A percentile compares a stretch with the other conserved stretches of the same genome.
Evolutionary conservation across 2,797 vertebrate genomes (phyloP).

Genomic region (Benthosema pterotum): DNA sequence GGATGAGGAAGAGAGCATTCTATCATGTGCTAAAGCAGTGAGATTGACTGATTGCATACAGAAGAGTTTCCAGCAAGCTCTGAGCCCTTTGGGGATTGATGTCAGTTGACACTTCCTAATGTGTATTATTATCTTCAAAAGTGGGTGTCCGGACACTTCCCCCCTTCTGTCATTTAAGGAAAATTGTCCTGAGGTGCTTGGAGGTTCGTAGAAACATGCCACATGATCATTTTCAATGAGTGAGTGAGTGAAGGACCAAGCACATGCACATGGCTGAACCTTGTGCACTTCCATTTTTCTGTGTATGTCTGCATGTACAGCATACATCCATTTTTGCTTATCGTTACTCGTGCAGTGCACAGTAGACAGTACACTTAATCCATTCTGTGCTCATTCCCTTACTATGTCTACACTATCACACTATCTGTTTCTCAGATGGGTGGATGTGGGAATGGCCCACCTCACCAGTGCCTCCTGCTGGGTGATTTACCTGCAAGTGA

Average conservation of each 20-base stretch:
- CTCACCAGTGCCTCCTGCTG: conserved; percentile 89
- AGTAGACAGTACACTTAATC: no score
- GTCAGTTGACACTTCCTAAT: neutral
- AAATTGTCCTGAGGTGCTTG: conserved; percentile 12
- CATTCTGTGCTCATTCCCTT: no score
- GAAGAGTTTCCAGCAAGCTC: neutral
- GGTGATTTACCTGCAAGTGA: conserved; percentile 90
- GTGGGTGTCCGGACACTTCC: conserved; percentile 11
- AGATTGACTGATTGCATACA: neutral
- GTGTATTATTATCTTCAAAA: conserved; percentile 2
- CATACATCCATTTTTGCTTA: no score
- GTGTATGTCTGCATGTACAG: no score
- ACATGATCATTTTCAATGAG: no score
- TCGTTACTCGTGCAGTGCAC: no score
- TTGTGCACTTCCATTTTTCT: no score
- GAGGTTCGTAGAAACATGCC: conserved; percentile 17
- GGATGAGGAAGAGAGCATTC: no score
- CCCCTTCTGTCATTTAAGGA: neutral
- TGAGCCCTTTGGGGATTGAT: neutral
- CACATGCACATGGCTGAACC: no score
- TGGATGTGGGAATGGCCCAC: conserved; percentile 88
- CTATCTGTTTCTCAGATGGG: conserved; percentile 80
- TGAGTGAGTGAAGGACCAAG: no score
- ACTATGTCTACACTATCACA: no score
- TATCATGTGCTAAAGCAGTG: no score